phyloP scores from a whole-genome alignment of 1,140 invertebrate species.

The Anastrepha obliqua region DNA sequence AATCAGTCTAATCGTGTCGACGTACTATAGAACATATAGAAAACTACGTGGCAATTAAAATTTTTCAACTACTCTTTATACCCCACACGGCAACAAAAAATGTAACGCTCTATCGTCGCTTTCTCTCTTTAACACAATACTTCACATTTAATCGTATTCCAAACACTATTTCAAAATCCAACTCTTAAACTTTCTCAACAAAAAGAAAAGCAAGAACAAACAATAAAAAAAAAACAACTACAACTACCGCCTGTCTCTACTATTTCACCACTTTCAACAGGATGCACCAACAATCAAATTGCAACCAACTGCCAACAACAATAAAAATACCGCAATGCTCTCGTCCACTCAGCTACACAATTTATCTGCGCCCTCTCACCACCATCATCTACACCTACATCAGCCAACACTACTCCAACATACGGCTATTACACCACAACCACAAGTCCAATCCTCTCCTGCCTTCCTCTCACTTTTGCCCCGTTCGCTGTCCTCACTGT shows the following conservation, averaged over 20 bases:
- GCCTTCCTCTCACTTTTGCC: slow-evolving; percentile 76
- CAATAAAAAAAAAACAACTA: not conserved
- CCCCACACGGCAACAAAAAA: no score
- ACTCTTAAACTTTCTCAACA: not conserved
- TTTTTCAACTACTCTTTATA: no score
- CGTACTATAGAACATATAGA: no score
- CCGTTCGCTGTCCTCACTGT: slow-evolving; percentile 76
- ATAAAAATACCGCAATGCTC: slow-evolving; percentile 67
- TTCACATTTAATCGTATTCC: no score
- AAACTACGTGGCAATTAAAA: no score
- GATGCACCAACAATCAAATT: slow-evolving; percentile 68
- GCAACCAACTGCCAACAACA: slow-evolving; percentile 66
- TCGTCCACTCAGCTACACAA: slow-evolving; percentile 71
- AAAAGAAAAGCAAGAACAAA: not conserved
- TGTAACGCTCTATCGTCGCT: not conserved
- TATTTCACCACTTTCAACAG: slow-evolving; percentile 60
- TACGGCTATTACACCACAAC: slow-evolving; percentile 64
- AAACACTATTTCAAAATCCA: no score
- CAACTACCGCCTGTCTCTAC: slow-evolving; percentile 44
- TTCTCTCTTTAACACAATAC: not conserved
- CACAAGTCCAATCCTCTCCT: slow-evolving; percentile 67
- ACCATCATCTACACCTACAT: slow-evolving; percentile 59
- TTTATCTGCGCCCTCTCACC: slow-evolving; percentile 67
- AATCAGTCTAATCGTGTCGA: no score
- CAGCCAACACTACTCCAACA: slow-evolving; percentile 65